Conservation (phyloP, 2,888 invertebrate species). For the Dione vanillae region DNA sequence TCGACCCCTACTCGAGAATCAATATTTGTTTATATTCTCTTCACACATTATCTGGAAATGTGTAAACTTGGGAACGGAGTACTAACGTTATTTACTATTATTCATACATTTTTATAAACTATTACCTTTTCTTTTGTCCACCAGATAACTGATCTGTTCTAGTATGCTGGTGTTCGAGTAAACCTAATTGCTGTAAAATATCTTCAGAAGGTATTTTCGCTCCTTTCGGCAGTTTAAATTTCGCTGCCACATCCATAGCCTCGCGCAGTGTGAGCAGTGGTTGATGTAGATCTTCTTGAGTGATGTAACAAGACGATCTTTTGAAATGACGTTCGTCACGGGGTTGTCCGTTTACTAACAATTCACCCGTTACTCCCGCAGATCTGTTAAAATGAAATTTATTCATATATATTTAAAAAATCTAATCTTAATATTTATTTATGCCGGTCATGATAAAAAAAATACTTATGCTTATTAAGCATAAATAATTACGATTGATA, state of each 20-base stretch:
- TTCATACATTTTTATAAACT: too few species aligned
- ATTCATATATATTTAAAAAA: background rate
- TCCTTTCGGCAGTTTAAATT: conserved; percentile 87
- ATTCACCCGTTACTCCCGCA: conserved; percentile 86
- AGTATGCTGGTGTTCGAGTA: conserved; percentile 86
- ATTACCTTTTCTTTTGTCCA: conserved; percentile 89
- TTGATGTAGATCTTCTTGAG: conserved; percentile 90
- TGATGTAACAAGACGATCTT: conserved; percentile 91
- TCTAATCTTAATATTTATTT: too few species aligned
- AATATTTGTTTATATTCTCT: too few species aligned
- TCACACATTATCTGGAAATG: too few species aligned
- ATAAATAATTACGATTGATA: too few species aligned
- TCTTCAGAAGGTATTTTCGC: conserved; percentile 74
- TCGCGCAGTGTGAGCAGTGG: conserved; percentile 89
- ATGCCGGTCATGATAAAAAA: too few species aligned
- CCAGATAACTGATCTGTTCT: conserved; percentile 87
- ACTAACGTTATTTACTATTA: too few species aligned
- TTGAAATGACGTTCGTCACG: conserved; percentile 87
- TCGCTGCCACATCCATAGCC: conserved; percentile 91
- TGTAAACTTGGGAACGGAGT: too few species aligned
- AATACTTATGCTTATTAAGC: too few species aligned
- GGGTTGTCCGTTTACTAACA: conserved; percentile 86
- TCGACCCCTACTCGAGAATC: too few species aligned
- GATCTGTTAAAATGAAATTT: conserved; percentile 68
- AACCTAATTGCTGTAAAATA: conserved; percentile 86